A percentile compares a stretch with the other conserved stretches of the same genome.
These are phyloP conservation scores for Ostrea edulis DNA, from an alignment of 1,140 invertebrate species.

Conservation along the genomic window DNA sequence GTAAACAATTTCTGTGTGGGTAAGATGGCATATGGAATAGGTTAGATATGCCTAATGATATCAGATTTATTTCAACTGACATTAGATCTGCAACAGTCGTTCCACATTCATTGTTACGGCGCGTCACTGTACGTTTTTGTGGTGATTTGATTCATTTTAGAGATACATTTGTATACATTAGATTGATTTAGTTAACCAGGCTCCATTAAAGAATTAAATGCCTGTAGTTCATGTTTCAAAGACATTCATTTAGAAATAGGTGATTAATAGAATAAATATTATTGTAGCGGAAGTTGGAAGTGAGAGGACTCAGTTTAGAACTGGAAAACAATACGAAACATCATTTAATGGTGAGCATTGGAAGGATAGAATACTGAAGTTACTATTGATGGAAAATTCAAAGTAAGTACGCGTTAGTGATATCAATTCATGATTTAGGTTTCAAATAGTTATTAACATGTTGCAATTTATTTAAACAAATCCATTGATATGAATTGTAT, in stretches of 20 bases:
- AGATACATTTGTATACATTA: slow-evolving; percentile 10
- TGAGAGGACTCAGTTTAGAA: not conserved
- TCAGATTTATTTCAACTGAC: slow-evolving; percentile 34
- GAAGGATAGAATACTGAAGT: not conserved
- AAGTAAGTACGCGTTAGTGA: too few relatives aligned
- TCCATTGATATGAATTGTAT: too few relatives aligned
- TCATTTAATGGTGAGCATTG: not conserved
- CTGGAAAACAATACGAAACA: not conserved
- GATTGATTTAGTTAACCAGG: slow-evolving; percentile 28
- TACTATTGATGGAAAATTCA: not conserved
- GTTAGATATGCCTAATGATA: slow-evolving; percentile 1
- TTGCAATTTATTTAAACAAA: too few relatives aligned
- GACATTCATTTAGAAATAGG: slow-evolving; percentile 31
- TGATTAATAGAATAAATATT: slow-evolving; percentile 34
- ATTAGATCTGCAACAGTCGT: not conserved
- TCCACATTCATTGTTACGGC: not conserved
- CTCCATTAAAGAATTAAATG: slow-evolving; percentile 36
- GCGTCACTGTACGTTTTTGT: slow-evolving; percentile 6
- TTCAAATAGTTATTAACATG: too few relatives aligned
- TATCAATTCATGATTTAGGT: too few relatives aligned
- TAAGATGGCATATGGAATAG: not conserved
- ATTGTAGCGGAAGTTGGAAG: slow-evolving; percentile 28
- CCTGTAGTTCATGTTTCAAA: slow-evolving; percentile 14
- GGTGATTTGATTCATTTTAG: slow-evolving; percentile 7
- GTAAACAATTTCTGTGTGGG: slow-evolving; percentile 28